phyloP scores from a whole-genome alignment of 2,797 vertebrate species.

The Spondyliosoma cantharus region DNA sequence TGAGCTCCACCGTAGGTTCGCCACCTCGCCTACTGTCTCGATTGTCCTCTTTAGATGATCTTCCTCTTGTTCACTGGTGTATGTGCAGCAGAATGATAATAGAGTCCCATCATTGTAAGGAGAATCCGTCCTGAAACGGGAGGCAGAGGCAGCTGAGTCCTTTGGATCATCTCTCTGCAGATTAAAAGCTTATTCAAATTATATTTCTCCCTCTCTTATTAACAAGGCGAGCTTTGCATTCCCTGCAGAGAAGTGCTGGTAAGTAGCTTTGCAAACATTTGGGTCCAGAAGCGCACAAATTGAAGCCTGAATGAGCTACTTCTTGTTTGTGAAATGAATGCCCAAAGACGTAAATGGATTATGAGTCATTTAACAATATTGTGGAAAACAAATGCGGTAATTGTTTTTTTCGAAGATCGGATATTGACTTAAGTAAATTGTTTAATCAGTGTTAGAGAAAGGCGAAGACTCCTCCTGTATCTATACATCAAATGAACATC shows the following conservation, averaged over 20 bases:
- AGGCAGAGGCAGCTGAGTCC: conserved; percentile 65
- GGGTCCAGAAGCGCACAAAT: conserved; percentile 66
- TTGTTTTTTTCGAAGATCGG: conserved; percentile 67
- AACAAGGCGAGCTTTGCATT: conserved; percentile 73
- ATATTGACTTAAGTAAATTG: conserved; percentile 64
- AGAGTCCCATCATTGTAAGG: conserved; percentile 64
- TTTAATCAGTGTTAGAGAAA: conserved; percentile 33
- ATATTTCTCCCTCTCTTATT: conserved; percentile 73
- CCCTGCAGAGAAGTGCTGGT: conserved; percentile 72
- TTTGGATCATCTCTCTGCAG: conserved; percentile 79
- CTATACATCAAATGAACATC: conserved; percentile 2
- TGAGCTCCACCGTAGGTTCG: conserved; percentile 26
- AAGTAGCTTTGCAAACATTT: conserved; percentile 82
- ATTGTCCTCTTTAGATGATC: conserved; percentile 52
- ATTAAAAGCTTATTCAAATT: conserved; percentile 84
- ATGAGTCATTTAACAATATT: conserved; percentile 62
- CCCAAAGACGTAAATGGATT: conserved; percentile 74
- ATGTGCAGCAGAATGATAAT: conserved; percentile 75
- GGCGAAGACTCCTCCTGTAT: neutral
- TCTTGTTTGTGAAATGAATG: conserved; percentile 72
- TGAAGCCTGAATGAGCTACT: conserved; percentile 70
- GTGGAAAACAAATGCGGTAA: conserved; percentile 66
- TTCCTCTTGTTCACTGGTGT: conserved; percentile 59
- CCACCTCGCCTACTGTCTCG: conserved; percentile 47
- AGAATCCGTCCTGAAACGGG: conserved; percentile 74